Base-by-base conservation (phyloP, 2,888 invertebrate species). In the Drosophila gaucha region DNA sequence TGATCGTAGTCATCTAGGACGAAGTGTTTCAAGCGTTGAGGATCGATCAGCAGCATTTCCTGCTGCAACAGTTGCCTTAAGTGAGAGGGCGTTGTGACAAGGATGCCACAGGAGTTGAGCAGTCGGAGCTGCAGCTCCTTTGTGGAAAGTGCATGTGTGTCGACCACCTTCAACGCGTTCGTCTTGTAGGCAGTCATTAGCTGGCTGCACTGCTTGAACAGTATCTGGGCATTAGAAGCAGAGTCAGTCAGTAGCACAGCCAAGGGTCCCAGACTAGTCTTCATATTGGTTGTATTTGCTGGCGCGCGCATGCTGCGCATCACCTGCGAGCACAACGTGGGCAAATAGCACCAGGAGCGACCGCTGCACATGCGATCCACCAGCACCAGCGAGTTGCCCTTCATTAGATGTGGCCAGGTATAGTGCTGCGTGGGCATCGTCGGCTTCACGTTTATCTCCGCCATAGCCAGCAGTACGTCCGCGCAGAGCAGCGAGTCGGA, bases 1-100 rank as follows among this genome's bases (percentile, higher is more conserved):
- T 67, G 50, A 58, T 88, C 84, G 10, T 67, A 74, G 24, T 84
- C 83, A 47, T 88, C 83, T 0, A 88, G 1, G 2, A 86, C n/a
- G 1, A 88, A 18, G 6, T 51, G 60, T 20, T 62, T 46, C 6
- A 86, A 24, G 2, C 65, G 66, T 0, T 14, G 20, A 0, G 41
- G 6, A 31, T 68, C 52, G 6, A 88, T 33, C 2, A 74, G 28
- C 0, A 16, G 3, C 6, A 78, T 2, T 0, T 26, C 43, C 4
- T 24, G 9, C 8, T 9, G 30, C 20, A 82, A 3, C 4, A 83
- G 14, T 0, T 24, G 24, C 4, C 44, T n/a, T 10, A 86, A 30
- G 2, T 67, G 59, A 0, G 30, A 3, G 0, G 24, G 5, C 0
- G 84, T 88, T 1, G 88, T 66, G 8, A 84, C 50, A 24, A 84